Conservation (phyloP, 2,888 invertebrate species). For the Heterodera filipjevi region DNA sequence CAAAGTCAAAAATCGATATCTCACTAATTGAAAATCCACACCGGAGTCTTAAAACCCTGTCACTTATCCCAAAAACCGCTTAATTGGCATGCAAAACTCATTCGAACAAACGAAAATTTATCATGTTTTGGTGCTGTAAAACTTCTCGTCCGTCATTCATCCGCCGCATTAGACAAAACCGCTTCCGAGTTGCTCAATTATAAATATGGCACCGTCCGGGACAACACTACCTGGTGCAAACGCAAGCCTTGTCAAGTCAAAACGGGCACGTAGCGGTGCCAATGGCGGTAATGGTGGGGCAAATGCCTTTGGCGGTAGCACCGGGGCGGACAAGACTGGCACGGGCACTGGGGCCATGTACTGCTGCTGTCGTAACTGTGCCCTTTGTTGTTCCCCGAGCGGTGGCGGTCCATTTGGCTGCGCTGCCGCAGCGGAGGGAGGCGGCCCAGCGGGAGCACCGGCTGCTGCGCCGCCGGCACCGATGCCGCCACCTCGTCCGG, state of each 20-base stretch:
- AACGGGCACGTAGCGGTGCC: neutral
- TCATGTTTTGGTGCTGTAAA: too few relatives aligned
- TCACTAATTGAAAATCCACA: too few relatives aligned
- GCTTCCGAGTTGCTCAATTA: too few relatives aligned
- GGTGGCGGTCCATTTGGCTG: neutral
- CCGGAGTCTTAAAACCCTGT: too few relatives aligned
- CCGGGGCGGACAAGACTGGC: slow-evolving; percentile 20
- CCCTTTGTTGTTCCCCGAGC: too few relatives aligned
- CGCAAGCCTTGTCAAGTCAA: neutral
- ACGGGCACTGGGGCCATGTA: slow-evolving; percentile 13
- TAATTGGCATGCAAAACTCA: too few relatives aligned
- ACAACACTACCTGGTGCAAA: neutral
- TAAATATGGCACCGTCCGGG: too few relatives aligned
- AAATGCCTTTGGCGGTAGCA: slow-evolving; percentile 13
- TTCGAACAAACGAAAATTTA: too few relatives aligned
- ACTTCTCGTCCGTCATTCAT: too few relatives aligned
- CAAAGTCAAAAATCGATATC: too few relatives aligned
- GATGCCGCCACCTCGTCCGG: slow-evolving; percentile 12
- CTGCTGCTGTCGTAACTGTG: neutral
- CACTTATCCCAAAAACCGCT: too few relatives aligned
- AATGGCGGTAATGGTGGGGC: neutral
- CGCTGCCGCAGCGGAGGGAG: neutral
- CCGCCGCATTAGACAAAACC: too few relatives aligned
- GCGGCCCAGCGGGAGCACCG: neutral
- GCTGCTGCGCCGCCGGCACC: neutral